A percentile compares a stretch with the other conserved stretches of the same genome.
phyloP scores from a whole-genome alignment of 2,888 invertebrate genomes.

The Stegophylla sp. region DNA sequence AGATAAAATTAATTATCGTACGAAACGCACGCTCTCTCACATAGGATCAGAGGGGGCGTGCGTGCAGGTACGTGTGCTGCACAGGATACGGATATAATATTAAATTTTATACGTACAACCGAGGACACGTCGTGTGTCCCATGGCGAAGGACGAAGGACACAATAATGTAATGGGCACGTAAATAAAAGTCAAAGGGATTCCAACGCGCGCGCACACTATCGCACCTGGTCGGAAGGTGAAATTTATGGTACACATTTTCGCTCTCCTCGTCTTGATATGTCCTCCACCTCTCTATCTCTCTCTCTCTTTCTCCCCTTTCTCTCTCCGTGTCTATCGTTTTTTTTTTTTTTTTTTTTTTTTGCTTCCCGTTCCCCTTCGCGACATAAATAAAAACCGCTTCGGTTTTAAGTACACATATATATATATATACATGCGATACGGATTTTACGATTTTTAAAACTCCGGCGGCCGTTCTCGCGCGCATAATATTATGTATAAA shows the following conservation, averaged over 20 bases:
- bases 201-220: no score
- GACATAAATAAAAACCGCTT: slow-evolving; percentile 57
- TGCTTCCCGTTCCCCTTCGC: slow-evolving; percentile 13
- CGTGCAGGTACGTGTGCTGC: background rate
- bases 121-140: slow-evolving; percentile 19
- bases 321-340: no score
- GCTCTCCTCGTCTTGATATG: no score
- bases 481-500: no score
- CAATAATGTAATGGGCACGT: no score
- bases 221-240: slow-evolving; percentile 58
- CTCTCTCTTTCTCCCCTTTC: no score
- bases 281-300: no score
- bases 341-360: slow-evolving; percentile 13
- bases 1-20: slow-evolving; percentile 45
- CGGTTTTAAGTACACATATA: slow-evolving; percentile 57
- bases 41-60: background rate
- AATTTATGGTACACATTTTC: slow-evolving; percentile 53
- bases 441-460: slow-evolving; percentile 59
- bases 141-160: slow-evolving; percentile 41
- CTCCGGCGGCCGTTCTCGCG: slow-evolving; percentile 50
- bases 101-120: no score
- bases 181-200: slow-evolving; percentile 59
- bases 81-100: background rate
- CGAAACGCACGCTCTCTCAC: background rate
- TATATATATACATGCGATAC: no score